Percentiles rank a stretch among this genome's conserved stretches.
Conservation (phyloP, 1,140 invertebrate species). For the Zeugodacus cucurbitae region DNA sequence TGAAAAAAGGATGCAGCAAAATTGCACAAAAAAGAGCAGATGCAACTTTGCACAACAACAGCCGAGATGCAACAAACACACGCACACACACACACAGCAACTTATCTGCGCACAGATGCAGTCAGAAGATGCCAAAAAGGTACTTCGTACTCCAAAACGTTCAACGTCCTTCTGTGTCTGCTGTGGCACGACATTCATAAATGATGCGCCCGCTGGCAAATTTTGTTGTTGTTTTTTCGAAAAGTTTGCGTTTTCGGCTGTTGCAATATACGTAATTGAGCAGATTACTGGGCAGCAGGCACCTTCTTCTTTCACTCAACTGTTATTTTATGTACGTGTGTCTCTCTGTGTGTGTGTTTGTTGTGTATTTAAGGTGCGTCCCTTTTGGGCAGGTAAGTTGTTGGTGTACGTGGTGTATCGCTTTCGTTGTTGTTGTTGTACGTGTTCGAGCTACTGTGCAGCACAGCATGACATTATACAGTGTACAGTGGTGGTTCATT, state of each 20-base stretch:
- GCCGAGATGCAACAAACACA: not conserved
- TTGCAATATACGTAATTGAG: constrained; percentile 16
- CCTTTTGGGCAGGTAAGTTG: constrained; percentile 9
- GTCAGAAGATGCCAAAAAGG: constrained; percentile 20
- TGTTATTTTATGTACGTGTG: not conserved
- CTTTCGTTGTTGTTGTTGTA: not conserved
- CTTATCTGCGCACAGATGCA: not conserved
- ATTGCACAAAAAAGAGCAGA: not conserved
- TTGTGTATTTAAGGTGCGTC: constrained; percentile 6
- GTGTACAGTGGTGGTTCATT: not conserved
- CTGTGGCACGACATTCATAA: not conserved
- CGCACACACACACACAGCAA: not conserved
- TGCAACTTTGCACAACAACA: not conserved
- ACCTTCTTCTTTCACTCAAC: not conserved
- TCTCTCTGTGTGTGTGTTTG: not conserved
- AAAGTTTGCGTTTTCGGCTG: not conserved
- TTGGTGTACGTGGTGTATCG: not conserved
- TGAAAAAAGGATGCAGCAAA: not conserved
- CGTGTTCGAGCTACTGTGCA: not conserved
- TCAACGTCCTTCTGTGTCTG: not conserved
- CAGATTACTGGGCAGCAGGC: constrained; percentile 9
- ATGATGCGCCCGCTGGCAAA: constrained; percentile 1
- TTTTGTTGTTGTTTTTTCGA: not conserved
- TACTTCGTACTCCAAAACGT: not conserved
- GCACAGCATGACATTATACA: not conserved